These are phyloP conservation scores for Aspidoscelis tigris DNA, from an alignment of 2,113 vertebrate genomes.

Conservation along the genomic window DNA sequence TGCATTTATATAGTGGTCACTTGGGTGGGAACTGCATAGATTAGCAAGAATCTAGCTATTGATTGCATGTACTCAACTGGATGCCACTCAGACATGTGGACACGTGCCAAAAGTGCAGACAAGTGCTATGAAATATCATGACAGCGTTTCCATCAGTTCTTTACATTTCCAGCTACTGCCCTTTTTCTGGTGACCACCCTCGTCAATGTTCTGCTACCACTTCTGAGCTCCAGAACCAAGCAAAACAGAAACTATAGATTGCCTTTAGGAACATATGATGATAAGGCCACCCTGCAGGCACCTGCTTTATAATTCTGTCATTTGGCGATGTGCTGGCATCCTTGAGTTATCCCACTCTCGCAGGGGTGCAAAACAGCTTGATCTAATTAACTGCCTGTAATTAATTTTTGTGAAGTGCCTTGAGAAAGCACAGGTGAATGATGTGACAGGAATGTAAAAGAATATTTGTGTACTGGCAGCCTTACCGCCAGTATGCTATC, in stretches of 20 bases:
- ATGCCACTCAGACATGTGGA: neutral
- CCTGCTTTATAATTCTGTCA: constrained; percentile 2
- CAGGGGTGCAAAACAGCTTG: constrained; percentile 17
- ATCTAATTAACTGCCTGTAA: constrained; percentile 64
- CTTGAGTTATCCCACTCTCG: constrained; percentile 43
- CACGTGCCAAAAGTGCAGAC: neutral
- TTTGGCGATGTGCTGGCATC: neutral
- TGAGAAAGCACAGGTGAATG: constrained; percentile 55
- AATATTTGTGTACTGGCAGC: neutral
- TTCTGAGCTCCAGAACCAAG: neutral
- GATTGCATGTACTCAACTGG: neutral
- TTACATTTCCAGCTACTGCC: neutral
- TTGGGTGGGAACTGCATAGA: neutral
- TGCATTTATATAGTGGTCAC: neutral
- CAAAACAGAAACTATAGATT: neutral
- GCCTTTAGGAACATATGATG: constrained; percentile 24
- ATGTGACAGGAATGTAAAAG: constrained; percentile 26
- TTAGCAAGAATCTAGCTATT: neutral
- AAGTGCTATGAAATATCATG: neutral
- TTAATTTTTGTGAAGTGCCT: constrained; percentile 59
- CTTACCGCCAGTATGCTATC: neutral
- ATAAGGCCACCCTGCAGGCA: constrained; percentile 14
- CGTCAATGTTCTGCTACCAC: neutral
- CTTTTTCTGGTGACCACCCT: neutral
- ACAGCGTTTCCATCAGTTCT: neutral